Evolutionary conservation across 2,113 vertebrate species (phyloP), one percentile per base, ranked within the genome.

Genomic region (Machaerirhynchus nigripectus): DNA sequence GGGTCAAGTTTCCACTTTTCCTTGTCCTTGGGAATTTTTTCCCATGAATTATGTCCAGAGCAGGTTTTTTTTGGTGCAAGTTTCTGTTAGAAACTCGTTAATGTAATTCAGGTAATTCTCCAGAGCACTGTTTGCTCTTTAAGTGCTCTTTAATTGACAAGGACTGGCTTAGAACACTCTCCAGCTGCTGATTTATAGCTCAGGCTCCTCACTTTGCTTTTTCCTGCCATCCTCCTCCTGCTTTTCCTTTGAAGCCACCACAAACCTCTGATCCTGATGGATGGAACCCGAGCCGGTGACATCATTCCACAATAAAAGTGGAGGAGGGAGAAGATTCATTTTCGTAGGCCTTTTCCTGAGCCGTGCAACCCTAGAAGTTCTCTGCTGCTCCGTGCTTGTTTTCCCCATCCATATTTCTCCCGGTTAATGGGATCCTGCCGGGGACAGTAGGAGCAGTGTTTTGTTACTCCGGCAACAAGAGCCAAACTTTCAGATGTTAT

Each of bases 401-500:
- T 80, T 46, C 44, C 8, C 22, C 64, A 84, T 84, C 88, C 52
- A 1, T 56, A 28, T 83, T 89, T 94, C 90, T 84, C 31, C 64
- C 7, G 2, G 10, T 26, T 95, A 40, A 57, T 71, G 19, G 78
- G 71, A 79, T 78, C 91, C 85, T 76, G 75, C 81, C 61, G 35
- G 40, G 70, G 76, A 89, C 55, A 3, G 96, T 91, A 96, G 93
- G 83, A 97, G 55, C 94, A 80, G 52, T 97, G 97, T 97, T 97
- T 97, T 96, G 96, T 96, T 96, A 17, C 93, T 91, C 76, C 35
- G 35, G 89, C 94, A 93, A 96, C 97, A 90, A 87, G 4, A 93
- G 59, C 90, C 95, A 87, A 95, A 92, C 95, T 95, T 96, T 96
- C 91, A 81, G 80, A 86, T 93, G 94, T 92, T 94, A 55, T 95